Conservation (phyloP, 2,888 invertebrate species). For the Dynastes grantii region DNA sequence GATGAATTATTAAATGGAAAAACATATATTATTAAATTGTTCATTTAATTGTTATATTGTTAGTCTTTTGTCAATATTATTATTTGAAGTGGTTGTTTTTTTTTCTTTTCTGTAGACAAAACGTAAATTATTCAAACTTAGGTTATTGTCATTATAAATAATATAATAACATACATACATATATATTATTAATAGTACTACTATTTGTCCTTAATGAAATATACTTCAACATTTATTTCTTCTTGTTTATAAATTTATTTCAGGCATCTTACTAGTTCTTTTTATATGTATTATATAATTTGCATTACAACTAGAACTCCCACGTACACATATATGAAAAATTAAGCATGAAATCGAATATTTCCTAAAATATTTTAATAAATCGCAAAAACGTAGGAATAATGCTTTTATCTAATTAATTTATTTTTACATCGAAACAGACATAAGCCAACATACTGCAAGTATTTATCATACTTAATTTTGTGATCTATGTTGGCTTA, state of each 20-base stretch:
- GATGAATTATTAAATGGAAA: constrained; percentile 9
- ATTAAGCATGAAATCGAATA: constrained; percentile 31
- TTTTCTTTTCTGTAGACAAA: constrained; percentile 48
- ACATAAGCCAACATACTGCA: not conserved
- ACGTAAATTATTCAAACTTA: constrained; percentile 49
- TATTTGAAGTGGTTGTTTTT: constrained; percentile 55
- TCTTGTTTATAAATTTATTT: constrained; percentile 3
- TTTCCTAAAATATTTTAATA: constrained; percentile 35
- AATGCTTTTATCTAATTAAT: constrained; percentile 2
- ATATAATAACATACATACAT: constrained; percentile 39
- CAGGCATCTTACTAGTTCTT: constrained; percentile 3
- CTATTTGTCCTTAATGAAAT: constrained; percentile 25
- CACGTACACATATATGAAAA: not conserved
- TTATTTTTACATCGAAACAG: not conserved
- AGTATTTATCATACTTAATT: not conserved
- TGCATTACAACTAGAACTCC: not conserved
- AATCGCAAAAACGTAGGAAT: not conserved
- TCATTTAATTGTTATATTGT: constrained; percentile 54
- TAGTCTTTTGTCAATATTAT: constrained; percentile 57
- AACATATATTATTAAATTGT: constrained; percentile 22
- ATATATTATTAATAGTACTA: constrained; percentile 32
- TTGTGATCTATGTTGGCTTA: not conserved
- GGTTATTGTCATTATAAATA: constrained; percentile 41
- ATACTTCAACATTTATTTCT: constrained; percentile 20
- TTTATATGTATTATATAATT: constrained; percentile 28